These are phyloP conservation scores for Athripsodes cinereus DNA, from an alignment of 2,888 invertebrate species.

Conservation along the genomic window DNA sequence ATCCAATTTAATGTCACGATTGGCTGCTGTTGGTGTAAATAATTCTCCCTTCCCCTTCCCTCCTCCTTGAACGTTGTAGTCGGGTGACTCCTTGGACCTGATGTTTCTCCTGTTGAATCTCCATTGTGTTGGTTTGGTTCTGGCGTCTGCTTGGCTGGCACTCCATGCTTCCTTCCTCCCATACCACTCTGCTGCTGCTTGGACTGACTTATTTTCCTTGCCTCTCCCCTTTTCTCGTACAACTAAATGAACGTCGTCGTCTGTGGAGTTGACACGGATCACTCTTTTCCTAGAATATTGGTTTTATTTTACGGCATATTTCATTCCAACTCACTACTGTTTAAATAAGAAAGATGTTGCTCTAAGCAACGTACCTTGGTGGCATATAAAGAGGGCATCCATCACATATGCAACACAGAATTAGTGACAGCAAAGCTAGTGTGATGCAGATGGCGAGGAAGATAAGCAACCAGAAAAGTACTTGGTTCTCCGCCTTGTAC, in stretches of 20 bases:
- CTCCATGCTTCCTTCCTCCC: slow-evolving; percentile 82
- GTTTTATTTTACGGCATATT: slow-evolving; percentile 26
- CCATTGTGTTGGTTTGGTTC: slow-evolving; percentile 66
- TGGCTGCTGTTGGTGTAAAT: slow-evolving; percentile 42
- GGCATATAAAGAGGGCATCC: slow-evolving; percentile 79
- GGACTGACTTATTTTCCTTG: slow-evolving; percentile 69
- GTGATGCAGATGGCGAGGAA: slow-evolving; percentile 69
- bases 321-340: slow-evolving; percentile 22
- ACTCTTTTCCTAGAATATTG: slow-evolving; percentile 66
- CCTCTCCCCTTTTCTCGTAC: slow-evolving; percentile 63
- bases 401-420: slow-evolving; percentile 79
- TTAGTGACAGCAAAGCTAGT: slow-evolving; percentile 61
- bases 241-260: slow-evolving; percentile 69
- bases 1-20: slow-evolving; percentile 32
- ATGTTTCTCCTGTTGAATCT: slow-evolving; percentile 64
- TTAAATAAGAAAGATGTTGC: slow-evolving; percentile 8
- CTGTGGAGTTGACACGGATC: slow-evolving; percentile 67
- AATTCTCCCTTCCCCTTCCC: slow-evolving; percentile 42
- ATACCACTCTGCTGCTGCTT: slow-evolving; percentile 68
- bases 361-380: slow-evolving; percentile 49
- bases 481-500: slow-evolving; percentile 66
- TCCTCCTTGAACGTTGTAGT: slow-evolving; percentile 34
- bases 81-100: slow-evolving; percentile 47
- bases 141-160: slow-evolving; percentile 63
- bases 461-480: slow-evolving; percentile 73